Evolutionary conservation across 1,140 invertebrate species (phyloP).

Genomic region (Tetramorium alpestre): DNA sequence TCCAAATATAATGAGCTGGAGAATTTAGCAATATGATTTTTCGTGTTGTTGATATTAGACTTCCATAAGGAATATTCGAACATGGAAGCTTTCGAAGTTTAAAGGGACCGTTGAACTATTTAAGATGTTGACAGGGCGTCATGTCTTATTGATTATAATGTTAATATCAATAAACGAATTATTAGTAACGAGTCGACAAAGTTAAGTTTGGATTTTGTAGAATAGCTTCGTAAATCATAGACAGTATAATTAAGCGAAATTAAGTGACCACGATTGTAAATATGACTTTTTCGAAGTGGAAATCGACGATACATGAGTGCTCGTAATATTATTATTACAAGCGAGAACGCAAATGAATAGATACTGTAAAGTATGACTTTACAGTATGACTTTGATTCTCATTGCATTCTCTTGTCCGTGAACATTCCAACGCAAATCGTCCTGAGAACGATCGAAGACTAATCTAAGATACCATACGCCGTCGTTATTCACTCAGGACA

Average conservation of each 20-base stretch:
- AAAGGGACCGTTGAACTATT: neutral
- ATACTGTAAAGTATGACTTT: neutral
- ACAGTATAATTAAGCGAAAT: neutral
- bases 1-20: neutral
- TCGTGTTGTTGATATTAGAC: neutral
- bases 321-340: slow-evolving; percentile 26
- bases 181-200: neutral
- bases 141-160: neutral
- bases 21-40: slow-evolving; percentile 20
- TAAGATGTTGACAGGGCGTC: neutral
- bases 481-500: neutral
- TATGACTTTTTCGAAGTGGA: neutral
- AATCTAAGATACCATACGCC: neutral
- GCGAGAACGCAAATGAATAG: neutral
- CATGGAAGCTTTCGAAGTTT: neutral
- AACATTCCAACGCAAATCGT: neutral
- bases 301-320: neutral
- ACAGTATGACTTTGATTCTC: neutral
- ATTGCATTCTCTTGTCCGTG: neutral
- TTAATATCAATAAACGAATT: neutral
- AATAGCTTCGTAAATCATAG: neutral
- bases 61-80: neutral
- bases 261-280: slow-evolving; percentile 4
- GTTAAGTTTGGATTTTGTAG: neutral
- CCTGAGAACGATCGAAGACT: neutral